Conservation (phyloP, 2,888 invertebrate genomes). For the Coleophora deauratella region DNA sequence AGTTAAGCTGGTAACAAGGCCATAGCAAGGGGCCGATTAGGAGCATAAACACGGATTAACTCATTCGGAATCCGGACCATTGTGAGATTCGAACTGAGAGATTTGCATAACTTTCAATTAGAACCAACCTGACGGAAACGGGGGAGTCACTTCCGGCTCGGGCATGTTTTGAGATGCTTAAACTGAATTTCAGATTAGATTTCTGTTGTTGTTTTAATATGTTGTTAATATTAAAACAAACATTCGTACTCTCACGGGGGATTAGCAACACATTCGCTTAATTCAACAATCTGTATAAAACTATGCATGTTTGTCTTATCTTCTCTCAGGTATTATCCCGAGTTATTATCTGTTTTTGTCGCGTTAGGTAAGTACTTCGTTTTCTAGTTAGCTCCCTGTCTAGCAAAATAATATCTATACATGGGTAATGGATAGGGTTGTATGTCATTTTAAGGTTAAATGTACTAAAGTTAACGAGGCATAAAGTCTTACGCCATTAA, state of each 20-base stretch:
- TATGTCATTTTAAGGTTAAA: no score
- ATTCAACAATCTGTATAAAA: neutral
- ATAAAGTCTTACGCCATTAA: no score
- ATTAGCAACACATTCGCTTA: neutral
- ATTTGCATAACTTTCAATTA: slow-evolving; percentile 75
- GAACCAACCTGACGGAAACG: slow-evolving; percentile 66
- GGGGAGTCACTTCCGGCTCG: slow-evolving; percentile 51
- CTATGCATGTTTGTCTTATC: neutral
- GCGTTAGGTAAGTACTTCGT: no score
- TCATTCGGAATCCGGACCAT: slow-evolving; percentile 71
- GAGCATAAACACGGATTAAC: slow-evolving; percentile 73
- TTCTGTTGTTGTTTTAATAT: slow-evolving; percentile 6
- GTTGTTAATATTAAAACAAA: slow-evolving; percentile 9
- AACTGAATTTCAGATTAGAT: slow-evolving; percentile 8
- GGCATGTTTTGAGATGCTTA: slow-evolving; percentile 25
- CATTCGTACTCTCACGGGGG: neutral
- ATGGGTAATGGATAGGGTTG: no score
- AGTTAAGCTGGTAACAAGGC: slow-evolving; percentile 65
- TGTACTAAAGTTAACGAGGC: no score
- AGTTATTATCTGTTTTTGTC: neutral
- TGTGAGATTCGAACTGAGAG: slow-evolving; percentile 70
- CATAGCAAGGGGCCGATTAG: slow-evolving; percentile 68
- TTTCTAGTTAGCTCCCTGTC: no score
- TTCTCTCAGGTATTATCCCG: no score
- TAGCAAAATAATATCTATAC: no score